Evolutionary conservation across 2,888 invertebrate species (phyloP), one percentile per base, ranked within the genome.

Genomic region (Catocala fraxini): DNA sequence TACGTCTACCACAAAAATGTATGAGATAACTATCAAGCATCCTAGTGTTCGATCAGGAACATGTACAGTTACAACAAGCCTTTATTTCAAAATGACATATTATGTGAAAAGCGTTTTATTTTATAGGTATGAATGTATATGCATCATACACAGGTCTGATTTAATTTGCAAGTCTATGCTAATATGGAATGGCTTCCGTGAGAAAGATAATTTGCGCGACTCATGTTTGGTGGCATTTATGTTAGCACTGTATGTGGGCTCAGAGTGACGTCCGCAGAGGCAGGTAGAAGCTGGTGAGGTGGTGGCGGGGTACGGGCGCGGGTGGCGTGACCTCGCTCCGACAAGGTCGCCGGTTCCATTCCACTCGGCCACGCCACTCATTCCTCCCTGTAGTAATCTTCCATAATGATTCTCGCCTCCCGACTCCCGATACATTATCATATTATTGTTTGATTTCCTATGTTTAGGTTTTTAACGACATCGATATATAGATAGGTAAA

Each of bases 291-390:
- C 76, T 77, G 76, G 75, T 73, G 84, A 81, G 81, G 77, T 64
- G 79, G 81, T 73, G 65, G 67, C 63, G 79, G 67, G 70, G 75
- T 69, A 70, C 67, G 77, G 76, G 80, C 56, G 80, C 67, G 80
- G 82, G 84, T 73, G 84, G 79, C 73, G 79, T 87, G 91, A 90
- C 91, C 91, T 93, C 92, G 91, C 88, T 86, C 87, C 85, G 80
- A 71, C 93, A 93, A 93, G 92, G 93, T 91, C 90, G 85, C 79
- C 76, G 85, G 86, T 85, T 89, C 83, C 86, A 89, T 89, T 91
- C 89, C 90, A 88, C 87, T 88, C 84, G 79, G 83, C 82, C 79
- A 83, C 82, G 80, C 85, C 85, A 83, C 85, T 86, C 84, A 81
- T 84, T 82, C 79, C 84, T n/a, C 83, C 81, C 82, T 78, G 62